Conservation (phyloP, 2,888 invertebrate genomes). For the Leucophora obtusa region DNA sequence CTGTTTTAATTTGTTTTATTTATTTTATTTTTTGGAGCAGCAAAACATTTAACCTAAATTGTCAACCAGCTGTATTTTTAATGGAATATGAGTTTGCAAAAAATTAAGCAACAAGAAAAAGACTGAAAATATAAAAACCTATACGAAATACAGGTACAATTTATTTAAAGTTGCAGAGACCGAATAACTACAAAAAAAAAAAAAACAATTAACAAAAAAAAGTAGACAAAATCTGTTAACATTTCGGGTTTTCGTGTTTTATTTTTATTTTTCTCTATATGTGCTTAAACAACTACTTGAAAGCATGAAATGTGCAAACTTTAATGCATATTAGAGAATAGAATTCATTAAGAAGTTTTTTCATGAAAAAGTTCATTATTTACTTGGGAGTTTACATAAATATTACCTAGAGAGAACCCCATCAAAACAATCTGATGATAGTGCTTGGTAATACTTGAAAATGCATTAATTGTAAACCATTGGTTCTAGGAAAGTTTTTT, state of each 20-base stretch:
- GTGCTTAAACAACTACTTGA: background rate
- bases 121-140: constrained; percentile 17
- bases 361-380: too few species aligned
- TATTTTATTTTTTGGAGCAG: constrained; percentile 25
- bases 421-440: too few species aligned
- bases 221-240: constrained; percentile 41
- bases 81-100: constrained; percentile 45
- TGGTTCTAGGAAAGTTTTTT: too few species aligned
- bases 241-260: constrained; percentile 19
- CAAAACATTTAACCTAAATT: constrained; percentile 59
- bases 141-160: constrained; percentile 3
- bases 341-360: too few species aligned
- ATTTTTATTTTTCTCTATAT: background rate
- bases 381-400: too few species aligned
- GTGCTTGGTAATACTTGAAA: too few species aligned
- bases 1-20: constrained; percentile 34
- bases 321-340: background rate
- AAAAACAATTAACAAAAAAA: constrained; percentile 37
- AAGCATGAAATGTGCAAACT: background rate
- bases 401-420: too few species aligned
- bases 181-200: background rate
- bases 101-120: constrained; percentile 1
- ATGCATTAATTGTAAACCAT: too few species aligned
- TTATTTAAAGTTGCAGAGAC: background rate
- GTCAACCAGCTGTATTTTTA: constrained; percentile 37